Percentiles rank a stretch among this genome's conserved stretches.
These are phyloP conservation scores for Ranitomeya imitator DNA, from an alignment of 2,113 vertebrate species.

Conservation along the genomic window DNA sequence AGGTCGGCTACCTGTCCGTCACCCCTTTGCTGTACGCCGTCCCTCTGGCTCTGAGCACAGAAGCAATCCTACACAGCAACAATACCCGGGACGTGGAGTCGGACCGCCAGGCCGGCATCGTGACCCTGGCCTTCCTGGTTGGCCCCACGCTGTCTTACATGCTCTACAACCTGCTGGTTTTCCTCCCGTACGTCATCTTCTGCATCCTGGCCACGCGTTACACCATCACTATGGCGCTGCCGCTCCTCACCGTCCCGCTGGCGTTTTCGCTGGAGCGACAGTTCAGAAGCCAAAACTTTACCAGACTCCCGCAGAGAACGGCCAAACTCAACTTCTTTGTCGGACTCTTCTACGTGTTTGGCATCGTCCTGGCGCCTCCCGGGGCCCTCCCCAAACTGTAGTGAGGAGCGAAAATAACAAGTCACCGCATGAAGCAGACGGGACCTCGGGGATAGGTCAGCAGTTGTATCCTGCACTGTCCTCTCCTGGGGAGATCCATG, in stretches of 20 bases:
- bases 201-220: conserved; percentile 90
- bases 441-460: not conserved
- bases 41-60: conserved; percentile 91
- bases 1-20: conserved; percentile 91
- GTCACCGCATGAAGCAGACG: not conserved
- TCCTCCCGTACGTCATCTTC: conserved; percentile 91
- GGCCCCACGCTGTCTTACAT: conserved; percentile 90
- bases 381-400: conserved; percentile 86
- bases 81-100: conserved; percentile 97
- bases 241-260: conserved; percentile 91
- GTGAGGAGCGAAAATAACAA: conserved; percentile 33
- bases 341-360: conserved; percentile 95
- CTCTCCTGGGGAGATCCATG: not conserved
- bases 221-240: conserved; percentile 93
- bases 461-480: not conserved
- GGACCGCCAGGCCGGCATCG: conserved; percentile 90
- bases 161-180: conserved; percentile 88
- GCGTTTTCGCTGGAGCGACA: conserved; percentile 92
- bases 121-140: conserved; percentile 94
- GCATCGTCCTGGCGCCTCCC: conserved; percentile 84
- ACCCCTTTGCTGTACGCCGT: conserved; percentile 91
- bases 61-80: conserved; percentile 98
- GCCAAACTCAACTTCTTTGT: conserved; percentile 95
- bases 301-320: conserved; percentile 90
- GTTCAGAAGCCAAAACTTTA: conserved; percentile 87